Evolutionary conservation across 2,797 vertebrate species (phyloP), one percentile per base, ranked within the genome.

Genomic region (Silurus aristotelis): DNA sequence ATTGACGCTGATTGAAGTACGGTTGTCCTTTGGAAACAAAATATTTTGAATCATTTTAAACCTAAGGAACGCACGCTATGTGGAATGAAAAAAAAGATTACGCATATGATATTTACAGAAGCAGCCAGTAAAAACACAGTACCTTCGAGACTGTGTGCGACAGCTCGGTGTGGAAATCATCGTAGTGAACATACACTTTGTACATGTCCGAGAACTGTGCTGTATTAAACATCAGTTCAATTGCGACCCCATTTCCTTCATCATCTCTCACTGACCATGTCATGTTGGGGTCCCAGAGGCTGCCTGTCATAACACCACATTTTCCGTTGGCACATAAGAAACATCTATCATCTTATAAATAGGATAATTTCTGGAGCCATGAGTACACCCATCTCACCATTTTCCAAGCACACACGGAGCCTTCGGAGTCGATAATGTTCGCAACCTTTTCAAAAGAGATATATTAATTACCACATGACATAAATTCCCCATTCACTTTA

Each of bases 121-220:
- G 64, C 56, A 60, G 27, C 27, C 75, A 72, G 61, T 87, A 81
- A 60, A 27, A 67, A 48, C 25, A 60, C 1, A 3, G 67, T 85
- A 95, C 95, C 93, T 92, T 94, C 52, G 64, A 89, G n/a, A 93
- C 79, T 48, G 52, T 89, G 55, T 80, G 79, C 82, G 91, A 90
- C 7, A 0, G 46, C 84, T 86, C 55, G 4, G 19, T 38, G 19
- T 70, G 58, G 73, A 88, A 79, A 61, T 14, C 77, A 7, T 72
- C 55, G 80, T 58, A 91, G 58, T 83, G 88, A 77, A 95, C 77
- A 60, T 88, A 90, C 14, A 95, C 92, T 70, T 31, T 81, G 84
- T 95, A 95, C 66, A 15, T 82, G 70, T 95, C 91, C 80, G 94
- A 94, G 87, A 93, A 93, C 10, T 52, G 58, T 25, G 88, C 84